Base-by-base conservation (phyloP, 2,888 invertebrate genomes). In the Eupithecia subfuscata region DNA sequence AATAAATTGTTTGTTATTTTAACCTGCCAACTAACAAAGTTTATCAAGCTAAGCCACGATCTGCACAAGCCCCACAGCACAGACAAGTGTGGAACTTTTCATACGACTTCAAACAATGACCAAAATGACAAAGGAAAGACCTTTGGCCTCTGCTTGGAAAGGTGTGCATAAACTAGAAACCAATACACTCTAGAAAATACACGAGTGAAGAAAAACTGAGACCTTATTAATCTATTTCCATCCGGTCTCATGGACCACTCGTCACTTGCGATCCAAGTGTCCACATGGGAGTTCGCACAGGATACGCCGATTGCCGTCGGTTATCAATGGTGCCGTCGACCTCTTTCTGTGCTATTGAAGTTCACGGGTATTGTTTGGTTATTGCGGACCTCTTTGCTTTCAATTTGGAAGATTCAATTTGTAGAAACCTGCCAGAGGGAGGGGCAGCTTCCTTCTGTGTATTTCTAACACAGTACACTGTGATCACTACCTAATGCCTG, bases 291-390 rank as follows among this genome's bases (percentile, higher is more conserved):
- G 77, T 77, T 78, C 79, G 74, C 73, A 75, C 84, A 82, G 84
- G 84, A 84, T 82, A 80, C 77, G 80, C 43, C 72, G 80, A 83
- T 83, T 84, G 83, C 9, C 77, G 69, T 74, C 72, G 75, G 76
- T 79, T 84, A 84, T 83, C 83, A 82, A 79, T 80, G 72, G 73
- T 77, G 81, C 78, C 83, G 74, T 73, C 78, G 82, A 83, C 82
- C 83, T 77, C 80, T 79, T 72, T 77, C 73, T 71, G 76, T 67
- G 63, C 72, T 71, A 76, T 73, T 78, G 75, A 71, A 74, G 70
- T 71, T 74, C 74, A 77, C 65, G 74, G 74, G 69, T 74, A 48
- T 74, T 40, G n/a, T 67, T 67, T 11, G 37, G 37, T 67, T 65
- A 60, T 60, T 60, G 60, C 22, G 60, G 60, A 60, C 60, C 60